A percentile compares a stretch with the other conserved stretches of the same genome.
phyloP scores from a whole-genome alignment of 2,888 invertebrate genomes.

The Zaprionus lineosus region DNA sequence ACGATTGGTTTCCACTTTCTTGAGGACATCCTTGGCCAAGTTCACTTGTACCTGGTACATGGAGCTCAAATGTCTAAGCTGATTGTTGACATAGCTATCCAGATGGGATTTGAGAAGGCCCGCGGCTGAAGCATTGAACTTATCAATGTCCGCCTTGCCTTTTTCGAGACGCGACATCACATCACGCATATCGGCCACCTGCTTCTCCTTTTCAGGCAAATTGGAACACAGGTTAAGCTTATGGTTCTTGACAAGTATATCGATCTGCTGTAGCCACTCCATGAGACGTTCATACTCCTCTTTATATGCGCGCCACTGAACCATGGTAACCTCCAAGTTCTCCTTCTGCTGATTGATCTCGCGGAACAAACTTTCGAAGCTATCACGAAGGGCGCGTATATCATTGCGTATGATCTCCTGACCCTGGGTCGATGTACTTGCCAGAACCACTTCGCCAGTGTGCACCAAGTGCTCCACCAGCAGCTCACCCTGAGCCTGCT shows the following conservation, averaged over 20 bases:
- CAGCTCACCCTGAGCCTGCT: constrained; percentile 94
- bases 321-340: constrained; percentile 90
- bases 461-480: constrained; percentile 93
- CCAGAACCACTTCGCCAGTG: constrained; percentile 92
- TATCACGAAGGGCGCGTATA: constrained; percentile 92
- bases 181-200: constrained; percentile 91
- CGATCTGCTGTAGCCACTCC: constrained; percentile 96
- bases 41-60: constrained; percentile 94
- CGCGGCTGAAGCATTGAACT: constrained; percentile 90
- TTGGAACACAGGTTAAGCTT: constrained; percentile 92
- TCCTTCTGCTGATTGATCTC: constrained; percentile 93
- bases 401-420: constrained; percentile 92
- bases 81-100: constrained; percentile 94
- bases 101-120: constrained; percentile 91
- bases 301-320: constrained; percentile 94
- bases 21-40: constrained; percentile 93
- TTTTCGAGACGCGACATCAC: constrained; percentile 89
- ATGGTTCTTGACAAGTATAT: constrained; percentile 94
- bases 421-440: constrained; percentile 91
- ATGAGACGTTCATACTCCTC: constrained; percentile 95
- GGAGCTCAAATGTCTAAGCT: constrained; percentile 92
- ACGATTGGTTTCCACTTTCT: constrained; percentile 94
- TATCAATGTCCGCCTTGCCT: constrained; percentile 92
- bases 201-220: constrained; percentile 91
- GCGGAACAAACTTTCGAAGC: constrained; percentile 92